These are phyloP conservation scores for Thalpophila matura DNA, from an alignment of 2,888 invertebrate genomes.

Conservation along the genomic window DNA sequence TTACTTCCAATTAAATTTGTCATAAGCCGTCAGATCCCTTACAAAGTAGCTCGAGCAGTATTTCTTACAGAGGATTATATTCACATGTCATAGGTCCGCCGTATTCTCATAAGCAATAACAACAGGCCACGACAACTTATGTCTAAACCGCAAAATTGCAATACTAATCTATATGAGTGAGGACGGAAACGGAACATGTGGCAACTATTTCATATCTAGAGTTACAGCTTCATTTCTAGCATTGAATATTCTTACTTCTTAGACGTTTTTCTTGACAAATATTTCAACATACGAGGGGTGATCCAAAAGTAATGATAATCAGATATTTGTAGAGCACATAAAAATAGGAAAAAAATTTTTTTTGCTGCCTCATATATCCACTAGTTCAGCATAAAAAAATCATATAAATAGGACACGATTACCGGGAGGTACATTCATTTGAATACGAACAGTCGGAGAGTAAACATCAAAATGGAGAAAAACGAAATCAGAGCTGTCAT, in stretches of 20 bases:
- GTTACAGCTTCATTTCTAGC: constrained; percentile 17
- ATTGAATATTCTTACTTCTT: constrained; percentile 8
- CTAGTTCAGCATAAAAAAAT: no score
- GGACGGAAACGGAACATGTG: constrained; percentile 68
- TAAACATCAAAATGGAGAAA: no score
- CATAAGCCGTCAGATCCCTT: constrained; percentile 22
- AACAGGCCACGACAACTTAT: constrained; percentile 43
- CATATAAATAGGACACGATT: no score
- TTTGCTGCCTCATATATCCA: no score
- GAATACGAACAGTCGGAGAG: no score
- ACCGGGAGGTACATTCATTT: no score
- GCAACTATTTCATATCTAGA: constrained; percentile 58
- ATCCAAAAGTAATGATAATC: no score
- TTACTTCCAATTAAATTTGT: constrained; percentile 53
- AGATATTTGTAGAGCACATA: no score
- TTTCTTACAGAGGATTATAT: constrained; percentile 34
- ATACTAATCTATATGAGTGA: constrained; percentile 64
- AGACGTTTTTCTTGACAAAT: constrained; percentile 8
- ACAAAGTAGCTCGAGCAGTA: constrained; percentile 19
- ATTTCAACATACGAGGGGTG: no score
- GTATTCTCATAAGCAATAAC: constrained; percentile 58
- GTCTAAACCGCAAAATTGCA: constrained; percentile 59
- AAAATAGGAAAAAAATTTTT: no score
- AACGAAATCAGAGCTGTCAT: no score
- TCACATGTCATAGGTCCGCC: constrained; percentile 34